These are phyloP conservation scores for Cenopis cana DNA, from an alignment of 2,888 invertebrate genomes.

Conservation along the genomic window DNA sequence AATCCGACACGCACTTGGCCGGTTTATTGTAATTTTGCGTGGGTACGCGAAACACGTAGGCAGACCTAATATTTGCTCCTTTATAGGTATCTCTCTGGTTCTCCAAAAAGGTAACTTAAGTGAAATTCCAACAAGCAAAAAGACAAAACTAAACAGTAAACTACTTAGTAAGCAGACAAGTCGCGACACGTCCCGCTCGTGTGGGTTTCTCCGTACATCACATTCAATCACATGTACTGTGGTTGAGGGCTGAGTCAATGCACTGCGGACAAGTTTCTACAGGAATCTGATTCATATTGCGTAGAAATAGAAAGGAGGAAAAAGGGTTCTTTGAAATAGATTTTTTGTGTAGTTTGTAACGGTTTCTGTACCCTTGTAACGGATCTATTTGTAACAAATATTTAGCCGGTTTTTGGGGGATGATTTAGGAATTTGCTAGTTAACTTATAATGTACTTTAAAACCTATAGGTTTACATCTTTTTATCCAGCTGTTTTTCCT, in stretches of 20 bases:
- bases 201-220: constrained; percentile 4
- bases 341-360: constrained; percentile 8
- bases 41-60: neutral
- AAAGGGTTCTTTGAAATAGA: neutral
- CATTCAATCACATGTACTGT: neutral
- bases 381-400: constrained; percentile 21
- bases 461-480: too few relatives aligned
- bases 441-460: too few relatives aligned
- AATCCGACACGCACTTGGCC: too few relatives aligned
- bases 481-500: too few relatives aligned
- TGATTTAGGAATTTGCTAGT: too few relatives aligned
- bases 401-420: too few relatives aligned
- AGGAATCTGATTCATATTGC: constrained; percentile 5
- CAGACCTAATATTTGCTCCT: neutral
- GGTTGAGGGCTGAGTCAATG: too few relatives aligned
- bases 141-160: constrained; percentile 31
- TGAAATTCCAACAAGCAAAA: constrained; percentile 30
- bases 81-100: neutral
- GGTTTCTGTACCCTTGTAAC: neutral
- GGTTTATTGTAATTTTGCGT: neutral
- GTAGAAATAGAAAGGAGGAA: constrained; percentile 30
- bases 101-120: constrained; percentile 10
- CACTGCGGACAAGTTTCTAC: constrained; percentile 25
- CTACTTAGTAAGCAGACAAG: constrained; percentile 37
- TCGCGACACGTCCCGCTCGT: constrained; percentile 27